These are phyloP conservation scores for Cetoscarus ocellatus DNA, from an alignment of 2,797 vertebrate genomes.

Conservation along the genomic window DNA sequence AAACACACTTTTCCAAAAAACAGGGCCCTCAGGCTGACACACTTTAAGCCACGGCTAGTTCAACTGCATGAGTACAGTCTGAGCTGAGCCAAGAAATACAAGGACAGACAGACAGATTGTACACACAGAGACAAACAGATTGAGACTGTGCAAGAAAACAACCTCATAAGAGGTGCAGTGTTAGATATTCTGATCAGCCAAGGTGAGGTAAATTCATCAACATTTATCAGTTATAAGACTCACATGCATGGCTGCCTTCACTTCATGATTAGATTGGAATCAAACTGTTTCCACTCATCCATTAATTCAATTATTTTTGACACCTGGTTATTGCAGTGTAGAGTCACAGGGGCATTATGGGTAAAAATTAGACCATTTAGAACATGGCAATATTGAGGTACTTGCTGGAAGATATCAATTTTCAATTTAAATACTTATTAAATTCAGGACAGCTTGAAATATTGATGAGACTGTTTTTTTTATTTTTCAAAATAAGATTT, in stretches of 20 bases:
- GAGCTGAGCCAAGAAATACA: conserved; percentile 44
- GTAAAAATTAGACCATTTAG: background rate
- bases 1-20: conserved; percentile 34
- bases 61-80: conserved; percentile 35
- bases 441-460: background rate
- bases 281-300: conserved; percentile 28
- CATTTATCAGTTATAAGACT: conserved; percentile 4
- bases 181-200: conserved; percentile 13
- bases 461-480: background rate
- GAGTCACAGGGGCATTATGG: background rate
- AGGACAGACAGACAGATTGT: conserved; percentile 11
- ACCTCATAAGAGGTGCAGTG: background rate
- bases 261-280: conserved; percentile 29
- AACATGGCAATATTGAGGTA: background rate
- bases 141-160: conserved; percentile 5
- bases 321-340: background rate
- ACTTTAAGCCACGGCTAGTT: conserved; percentile 49
- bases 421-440: background rate
- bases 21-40: conserved; percentile 53
- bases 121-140: background rate
- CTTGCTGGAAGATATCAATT: background rate
- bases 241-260: conserved; percentile 7
- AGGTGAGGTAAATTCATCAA: conserved; percentile 2
- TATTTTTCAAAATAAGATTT: background rate
- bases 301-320: conserved; percentile 24